These are phyloP conservation scores for Ectropis crepuscularia DNA, from an alignment of 2,888 invertebrate genomes.

Conservation along the genomic window DNA sequence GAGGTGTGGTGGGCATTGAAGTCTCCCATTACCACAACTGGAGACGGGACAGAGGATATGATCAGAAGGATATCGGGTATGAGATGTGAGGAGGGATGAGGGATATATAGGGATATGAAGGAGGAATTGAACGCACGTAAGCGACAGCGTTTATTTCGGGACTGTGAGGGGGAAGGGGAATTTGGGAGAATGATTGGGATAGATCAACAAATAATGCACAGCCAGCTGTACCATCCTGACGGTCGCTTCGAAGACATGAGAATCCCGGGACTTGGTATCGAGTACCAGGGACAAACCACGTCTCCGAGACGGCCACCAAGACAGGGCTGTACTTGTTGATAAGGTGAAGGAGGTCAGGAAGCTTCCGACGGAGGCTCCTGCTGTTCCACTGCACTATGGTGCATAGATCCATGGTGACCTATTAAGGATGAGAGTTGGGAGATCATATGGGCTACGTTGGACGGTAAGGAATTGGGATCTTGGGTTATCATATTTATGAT, in stretches of 20 bases:
- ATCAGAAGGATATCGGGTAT: too few species aligned
- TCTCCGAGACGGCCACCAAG: constrained; percentile 2
- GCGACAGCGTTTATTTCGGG: too few species aligned
- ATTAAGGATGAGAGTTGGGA: constrained; percentile 7
- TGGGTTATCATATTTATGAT: constrained; percentile 2
- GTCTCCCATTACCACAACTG: too few species aligned
- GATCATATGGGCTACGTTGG: constrained; percentile 21
- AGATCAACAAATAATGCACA: background rate
- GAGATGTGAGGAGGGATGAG: background rate
- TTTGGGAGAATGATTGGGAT: too few species aligned
- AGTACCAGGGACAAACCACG: background rate
- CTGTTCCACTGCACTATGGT: constrained; percentile 35
- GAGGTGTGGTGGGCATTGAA: too few species aligned
- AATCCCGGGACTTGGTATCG: background rate
- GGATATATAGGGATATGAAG: background rate
- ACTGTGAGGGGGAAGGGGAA: too few species aligned
- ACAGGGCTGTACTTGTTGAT: constrained; percentile 1
- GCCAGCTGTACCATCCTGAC: background rate
- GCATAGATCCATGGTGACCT: constrained; percentile 1
- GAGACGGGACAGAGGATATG: too few species aligned
- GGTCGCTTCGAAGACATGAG: background rate
- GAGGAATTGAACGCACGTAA: background rate
- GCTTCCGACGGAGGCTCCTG: constrained; percentile 29
- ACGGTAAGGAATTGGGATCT: constrained; percentile 8
- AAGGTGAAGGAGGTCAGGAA: background rate